These are phyloP conservation scores for Hydrolagus colliei DNA, from an alignment of 2,797 vertebrate genomes.

Conservation along the genomic window DNA sequence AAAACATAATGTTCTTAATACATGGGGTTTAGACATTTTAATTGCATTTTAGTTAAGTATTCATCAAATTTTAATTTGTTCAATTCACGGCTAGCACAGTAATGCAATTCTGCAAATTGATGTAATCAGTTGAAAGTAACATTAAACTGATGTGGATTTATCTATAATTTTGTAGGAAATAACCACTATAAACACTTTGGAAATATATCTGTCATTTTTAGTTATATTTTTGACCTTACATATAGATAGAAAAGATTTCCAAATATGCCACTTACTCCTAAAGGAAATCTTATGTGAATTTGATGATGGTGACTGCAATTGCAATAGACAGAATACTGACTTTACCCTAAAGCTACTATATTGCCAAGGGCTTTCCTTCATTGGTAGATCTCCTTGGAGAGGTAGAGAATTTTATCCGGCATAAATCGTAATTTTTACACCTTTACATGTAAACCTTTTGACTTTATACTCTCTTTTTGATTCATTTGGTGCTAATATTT, in stretches of 20 bases:
- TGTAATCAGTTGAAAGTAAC: neutral
- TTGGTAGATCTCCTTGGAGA: neutral
- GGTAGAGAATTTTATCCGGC: neutral
- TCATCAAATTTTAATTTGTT: neutral
- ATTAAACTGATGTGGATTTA: constrained; percentile 18
- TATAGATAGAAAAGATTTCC: constrained; percentile 9
- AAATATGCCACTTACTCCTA: constrained; percentile 12
- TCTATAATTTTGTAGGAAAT: neutral
- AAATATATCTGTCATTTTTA: neutral
- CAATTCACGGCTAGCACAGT: neutral
- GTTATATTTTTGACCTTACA: constrained; percentile 12
- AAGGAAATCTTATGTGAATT: constrained; percentile 15
- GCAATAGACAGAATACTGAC: neutral
- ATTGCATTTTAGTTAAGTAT: neutral
- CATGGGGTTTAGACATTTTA: neutral
- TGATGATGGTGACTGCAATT: constrained; percentile 7
- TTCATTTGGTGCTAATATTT: neutral
- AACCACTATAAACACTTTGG: neutral
- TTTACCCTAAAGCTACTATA: neutral
- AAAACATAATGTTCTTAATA: too few species aligned
- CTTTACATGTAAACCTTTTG: neutral
- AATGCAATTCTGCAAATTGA: neutral
- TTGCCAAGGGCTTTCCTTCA: constrained; percentile 21
- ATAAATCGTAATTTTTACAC: neutral
- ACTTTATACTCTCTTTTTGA: neutral